Evolutionary conservation across 1,140 invertebrate genomes (phyloP).

Genomic region (Doryteuthis pealeii): DNA sequence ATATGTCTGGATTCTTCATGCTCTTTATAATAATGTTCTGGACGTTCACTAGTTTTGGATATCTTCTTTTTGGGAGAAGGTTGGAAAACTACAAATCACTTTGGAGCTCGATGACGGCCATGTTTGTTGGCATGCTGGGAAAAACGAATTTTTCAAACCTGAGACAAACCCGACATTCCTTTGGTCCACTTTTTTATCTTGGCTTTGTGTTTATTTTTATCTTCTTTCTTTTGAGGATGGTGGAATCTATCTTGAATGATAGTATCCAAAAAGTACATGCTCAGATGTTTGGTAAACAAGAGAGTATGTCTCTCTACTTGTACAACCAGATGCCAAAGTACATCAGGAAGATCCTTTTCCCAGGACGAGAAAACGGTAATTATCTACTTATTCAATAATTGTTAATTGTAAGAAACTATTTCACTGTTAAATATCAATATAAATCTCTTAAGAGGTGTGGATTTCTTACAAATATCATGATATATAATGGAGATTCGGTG

Average conservation of each 20-base stretch:
- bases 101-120: slow-evolving; percentile 16
- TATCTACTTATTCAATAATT: no score
- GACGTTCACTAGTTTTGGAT: slow-evolving; percentile 38
- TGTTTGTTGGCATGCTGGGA: slow-evolving; percentile 67
- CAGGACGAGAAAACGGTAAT: no score
- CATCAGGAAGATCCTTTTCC: no score
- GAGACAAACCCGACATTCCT: slow-evolving; percentile 68
- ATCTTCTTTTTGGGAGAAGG: slow-evolving; percentile 37
- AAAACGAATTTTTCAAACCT: slow-evolving; percentile 75
- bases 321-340: no score
- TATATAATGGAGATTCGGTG: no score
- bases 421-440: no score
- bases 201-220: slow-evolving; percentile 76
- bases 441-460: no score
- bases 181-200: slow-evolving; percentile 77
- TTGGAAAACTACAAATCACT: slow-evolving; percentile 38
- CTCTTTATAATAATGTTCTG: slow-evolving; percentile 47
- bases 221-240: slow-evolving; percentile 79
- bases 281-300: slow-evolving; percentile 17
- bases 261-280: slow-evolving; percentile 45
- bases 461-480: no score
- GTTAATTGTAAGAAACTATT: no score
- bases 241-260: slow-evolving; percentile 79
- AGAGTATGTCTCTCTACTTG: no score
- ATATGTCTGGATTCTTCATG: slow-evolving; percentile 42